Evolutionary conservation across 2,888 invertebrate species (phyloP).

Genomic region (Torymus aiolomorphi): DNA sequence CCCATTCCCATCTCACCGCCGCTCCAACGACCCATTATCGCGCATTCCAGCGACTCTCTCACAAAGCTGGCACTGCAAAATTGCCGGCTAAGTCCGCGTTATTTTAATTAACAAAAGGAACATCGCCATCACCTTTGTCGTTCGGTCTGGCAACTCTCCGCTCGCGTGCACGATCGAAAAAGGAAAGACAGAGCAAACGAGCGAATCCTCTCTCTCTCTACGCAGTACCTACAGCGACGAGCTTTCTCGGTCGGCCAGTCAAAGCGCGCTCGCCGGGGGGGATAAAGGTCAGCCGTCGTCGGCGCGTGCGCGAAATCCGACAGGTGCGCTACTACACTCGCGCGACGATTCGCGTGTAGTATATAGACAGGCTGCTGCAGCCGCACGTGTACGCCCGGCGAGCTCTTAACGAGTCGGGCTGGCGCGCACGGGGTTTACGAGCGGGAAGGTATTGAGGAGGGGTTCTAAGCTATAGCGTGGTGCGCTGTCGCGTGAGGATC

Average conservation of each 20-base stretch:
- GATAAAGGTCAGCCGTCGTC: constrained; percentile 4
- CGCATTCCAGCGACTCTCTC: no score
- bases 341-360: no score
- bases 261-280: not conserved
- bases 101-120: constrained; percentile 8
- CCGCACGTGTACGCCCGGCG: no score
- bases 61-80: no score
- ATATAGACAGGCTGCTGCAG: no score
- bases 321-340: constrained; percentile 19
- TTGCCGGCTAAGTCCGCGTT: not conserved
- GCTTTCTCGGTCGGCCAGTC: constrained; percentile 4
- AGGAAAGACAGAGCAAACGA: not conserved
- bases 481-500: no score
- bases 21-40: no score
- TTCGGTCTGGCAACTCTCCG: no score
- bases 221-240: no score
- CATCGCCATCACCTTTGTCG: no score
- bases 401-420: no score
- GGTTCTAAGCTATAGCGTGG: not conserved
- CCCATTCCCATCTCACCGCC: no score
- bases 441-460: not conserved
- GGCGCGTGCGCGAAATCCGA: constrained; percentile 40
- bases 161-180: not conserved
- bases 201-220: not conserved
- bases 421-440: not conserved